phyloP scores from a whole-genome alignment of 2,113 vertebrate genomes.

The Collichthys lucidus region DNA sequence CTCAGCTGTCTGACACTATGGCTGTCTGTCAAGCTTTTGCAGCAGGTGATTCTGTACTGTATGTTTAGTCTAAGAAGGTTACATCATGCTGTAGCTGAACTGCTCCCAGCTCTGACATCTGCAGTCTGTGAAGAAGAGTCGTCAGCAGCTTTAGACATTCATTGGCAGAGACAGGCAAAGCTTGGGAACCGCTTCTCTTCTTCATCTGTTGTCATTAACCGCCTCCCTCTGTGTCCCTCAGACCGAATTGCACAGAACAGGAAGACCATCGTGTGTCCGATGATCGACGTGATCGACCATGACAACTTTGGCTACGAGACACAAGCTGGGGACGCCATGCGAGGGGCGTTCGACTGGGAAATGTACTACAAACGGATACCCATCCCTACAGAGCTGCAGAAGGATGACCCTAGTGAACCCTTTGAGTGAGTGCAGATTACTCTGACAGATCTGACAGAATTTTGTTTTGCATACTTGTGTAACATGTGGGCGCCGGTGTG shows the following conservation, averaged over 20 bases:
- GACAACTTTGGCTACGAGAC: constrained; percentile 97
- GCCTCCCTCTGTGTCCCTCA: constrained; percentile 61
- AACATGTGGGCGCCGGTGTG: neutral
- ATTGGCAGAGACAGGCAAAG: neutral
- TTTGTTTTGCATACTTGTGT: neutral
- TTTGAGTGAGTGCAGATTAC: constrained; percentile 90
- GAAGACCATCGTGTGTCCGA: constrained; percentile 95
- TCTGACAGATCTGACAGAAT: neutral
- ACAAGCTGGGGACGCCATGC: constrained; percentile 96
- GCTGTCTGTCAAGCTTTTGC: neutral
- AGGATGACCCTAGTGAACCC: constrained; percentile 92
- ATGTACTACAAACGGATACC: constrained; percentile 99
- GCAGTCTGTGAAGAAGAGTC: neutral
- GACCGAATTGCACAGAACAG: constrained; percentile 96
- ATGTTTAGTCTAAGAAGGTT: neutral
- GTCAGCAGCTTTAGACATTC: neutral
- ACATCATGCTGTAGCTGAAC: neutral
- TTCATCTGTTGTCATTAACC: neutral
- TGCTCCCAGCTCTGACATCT: neutral
- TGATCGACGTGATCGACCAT: constrained; percentile 98
- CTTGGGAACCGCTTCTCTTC: neutral
- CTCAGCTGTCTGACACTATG: neutral
- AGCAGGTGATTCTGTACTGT: neutral
- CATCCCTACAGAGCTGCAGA: constrained; percentile 92
- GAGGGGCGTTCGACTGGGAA: constrained; percentile 99